Evolutionary conservation across 2,797 vertebrate species (phyloP), one percentile per base, ranked within the genome.

Genomic region (Glyptemys insculpta): DNA sequence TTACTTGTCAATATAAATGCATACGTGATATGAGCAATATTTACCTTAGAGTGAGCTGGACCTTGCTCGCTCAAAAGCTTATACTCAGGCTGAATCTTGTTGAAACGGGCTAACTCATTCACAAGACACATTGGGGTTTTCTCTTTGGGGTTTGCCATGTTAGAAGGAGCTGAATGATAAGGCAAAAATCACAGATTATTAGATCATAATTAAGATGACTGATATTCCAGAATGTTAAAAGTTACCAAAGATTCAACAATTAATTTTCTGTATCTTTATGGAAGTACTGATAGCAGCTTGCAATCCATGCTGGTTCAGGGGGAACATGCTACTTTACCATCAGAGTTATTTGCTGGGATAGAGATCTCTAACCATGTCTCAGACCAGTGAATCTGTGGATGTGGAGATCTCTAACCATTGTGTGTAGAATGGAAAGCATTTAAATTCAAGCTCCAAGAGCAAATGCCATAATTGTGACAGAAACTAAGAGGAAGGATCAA

Each of bases 81-180:
- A 98, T 99, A 99, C 97, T 99, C 99, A 6, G 99, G 99, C 97
- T 99, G 99, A 97, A 99, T 99, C 98, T 99, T 99, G 98, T 99
- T 99, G 98, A 99, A 99, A 99, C 99, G 99, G 98, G 99, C 99
- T 99, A 99, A 99, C 98, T 99, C 99, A 99, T 99, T 99, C 99
- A 99, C 99, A 98, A 99, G 98, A 99, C 99, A 99, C 99, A 99
- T 99, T 82, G 99, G 99, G 98, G 99, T 99, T 99, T 99, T 99
- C 99, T 99, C 99, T 99, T 99, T 99, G 99, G 99, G 99, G 99
- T 99, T 99, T 99, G 99, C 99, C 99, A 99, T 99, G 99, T 99
- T 99, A 98, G 98, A 98, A 98, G 99, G 98, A 98, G 99, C 99
- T 99, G 97, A 92, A 98, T 97, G 88, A 81, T 89, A 90, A 97